Conservation (phyloP, 2,113 vertebrate genomes). For the Lophochroa leadbeateri region DNA sequence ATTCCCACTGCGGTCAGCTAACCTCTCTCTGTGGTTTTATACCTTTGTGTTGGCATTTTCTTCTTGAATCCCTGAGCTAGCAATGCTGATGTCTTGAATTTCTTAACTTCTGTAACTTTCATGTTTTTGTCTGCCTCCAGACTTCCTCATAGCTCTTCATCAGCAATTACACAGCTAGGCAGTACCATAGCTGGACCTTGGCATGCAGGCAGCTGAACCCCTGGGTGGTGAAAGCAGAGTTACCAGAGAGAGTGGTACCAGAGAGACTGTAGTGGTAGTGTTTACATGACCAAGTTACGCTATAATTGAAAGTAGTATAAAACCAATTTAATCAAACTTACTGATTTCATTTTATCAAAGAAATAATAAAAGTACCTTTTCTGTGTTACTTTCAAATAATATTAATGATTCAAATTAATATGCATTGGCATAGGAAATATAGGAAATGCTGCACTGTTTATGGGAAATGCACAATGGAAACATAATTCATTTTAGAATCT, state of each 20-base stretch:
- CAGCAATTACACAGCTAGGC: neutral
- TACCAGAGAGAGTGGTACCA: neutral
- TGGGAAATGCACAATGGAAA: neutral
- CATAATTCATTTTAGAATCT: neutral
- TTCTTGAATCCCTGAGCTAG: neutral
- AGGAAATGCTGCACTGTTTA: neutral
- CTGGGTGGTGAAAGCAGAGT: neutral
- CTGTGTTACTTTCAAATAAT: neutral
- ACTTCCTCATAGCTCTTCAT: neutral
- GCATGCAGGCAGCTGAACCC: neutral
- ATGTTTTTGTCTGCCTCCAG: neutral
- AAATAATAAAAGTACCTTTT: neutral
- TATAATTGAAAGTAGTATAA: neutral
- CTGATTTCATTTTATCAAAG: neutral
- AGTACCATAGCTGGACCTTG: neutral
- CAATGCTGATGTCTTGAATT: neutral
- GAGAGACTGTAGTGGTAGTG: neutral
- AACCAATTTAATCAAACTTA: neutral
- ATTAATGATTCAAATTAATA: neutral
- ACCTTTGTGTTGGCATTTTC: neutral
- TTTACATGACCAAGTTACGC: neutral
- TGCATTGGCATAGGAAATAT: neutral
- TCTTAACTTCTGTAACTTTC: neutral
- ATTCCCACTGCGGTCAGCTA: neutral
- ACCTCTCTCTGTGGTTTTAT: neutral